Percentiles rank a stretch among this genome's conserved stretches.
Evolutionary conservation across 1,140 invertebrate species (phyloP).

Genomic region (Alviniconcha marisindica): DNA sequence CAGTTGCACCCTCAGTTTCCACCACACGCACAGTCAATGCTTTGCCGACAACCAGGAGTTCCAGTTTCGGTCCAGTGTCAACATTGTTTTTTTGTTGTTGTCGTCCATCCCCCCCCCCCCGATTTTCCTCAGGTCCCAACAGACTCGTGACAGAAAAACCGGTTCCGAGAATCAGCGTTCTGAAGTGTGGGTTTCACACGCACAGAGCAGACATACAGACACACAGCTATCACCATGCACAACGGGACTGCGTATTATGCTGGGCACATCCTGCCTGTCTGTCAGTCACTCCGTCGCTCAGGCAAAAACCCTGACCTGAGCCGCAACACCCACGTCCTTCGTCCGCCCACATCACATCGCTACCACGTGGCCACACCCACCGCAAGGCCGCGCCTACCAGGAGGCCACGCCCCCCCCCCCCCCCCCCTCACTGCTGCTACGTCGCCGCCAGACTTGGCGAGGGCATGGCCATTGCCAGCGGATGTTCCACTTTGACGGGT

Average conservation of each 20-base stretch:
- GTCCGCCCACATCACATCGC: too few species aligned
- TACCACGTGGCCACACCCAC: not conserved
- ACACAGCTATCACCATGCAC: not conserved
- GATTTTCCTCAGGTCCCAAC: too few species aligned
- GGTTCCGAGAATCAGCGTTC: too few species aligned
- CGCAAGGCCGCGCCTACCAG: not conserved
- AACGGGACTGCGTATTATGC: slow-evolving; percentile 9
- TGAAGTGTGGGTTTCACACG: too few species aligned
- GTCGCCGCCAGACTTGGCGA: slow-evolving; percentile 2
- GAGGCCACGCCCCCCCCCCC: not conserved
- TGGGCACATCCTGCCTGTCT: not conserved
- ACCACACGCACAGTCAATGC: too few species aligned
- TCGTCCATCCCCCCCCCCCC: too few species aligned
- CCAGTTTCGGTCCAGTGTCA: too few species aligned
- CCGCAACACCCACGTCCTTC: not conserved
- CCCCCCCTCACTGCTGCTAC: not conserved
- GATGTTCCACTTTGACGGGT: not conserved
- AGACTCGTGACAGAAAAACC: too few species aligned
- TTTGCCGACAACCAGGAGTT: too few species aligned
- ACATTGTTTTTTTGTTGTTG: too few species aligned
- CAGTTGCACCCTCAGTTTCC: too few species aligned
- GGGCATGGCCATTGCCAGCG: not conserved
- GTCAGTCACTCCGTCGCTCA: not conserved
- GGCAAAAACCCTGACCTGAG: not conserved
- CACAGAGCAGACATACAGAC: slow-evolving; percentile 4